These are phyloP conservation scores for Leptarthrus brevirostris DNA, from an alignment of 2,888 invertebrate genomes.

Conservation along the genomic window DNA sequence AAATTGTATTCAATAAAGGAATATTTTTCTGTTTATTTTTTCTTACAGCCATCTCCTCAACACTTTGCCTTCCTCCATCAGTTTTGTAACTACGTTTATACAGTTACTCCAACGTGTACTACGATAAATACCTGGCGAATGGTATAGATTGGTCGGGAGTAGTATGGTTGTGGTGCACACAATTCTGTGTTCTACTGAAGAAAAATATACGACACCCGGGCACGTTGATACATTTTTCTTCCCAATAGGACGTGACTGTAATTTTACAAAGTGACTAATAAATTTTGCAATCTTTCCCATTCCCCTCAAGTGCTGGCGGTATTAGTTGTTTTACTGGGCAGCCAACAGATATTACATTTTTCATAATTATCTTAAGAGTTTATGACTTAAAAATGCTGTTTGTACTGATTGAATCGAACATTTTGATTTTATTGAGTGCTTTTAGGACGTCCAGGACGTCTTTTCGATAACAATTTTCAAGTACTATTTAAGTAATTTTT, in stretches of 20 bases:
- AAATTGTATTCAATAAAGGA: conserved; percentile 25
- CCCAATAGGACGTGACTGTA: conserved; percentile 45
- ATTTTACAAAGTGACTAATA: conserved; percentile 43
- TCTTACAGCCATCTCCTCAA: background rate
- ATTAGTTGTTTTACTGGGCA: conserved; percentile 10
- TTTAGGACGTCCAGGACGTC: no score
- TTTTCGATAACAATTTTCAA: no score
- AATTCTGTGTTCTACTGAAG: background rate
- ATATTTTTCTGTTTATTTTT: background rate
- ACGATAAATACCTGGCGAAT: no score
- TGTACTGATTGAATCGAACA: no score
- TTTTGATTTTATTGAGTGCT: no score
- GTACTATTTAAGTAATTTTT: no score
- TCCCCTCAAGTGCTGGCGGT: conserved; percentile 9
- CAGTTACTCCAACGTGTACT: no score
- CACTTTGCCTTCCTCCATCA: background rate
- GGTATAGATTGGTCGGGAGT: background rate
- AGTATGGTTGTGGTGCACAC: background rate
- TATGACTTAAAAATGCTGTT: no score
- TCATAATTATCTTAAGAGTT: conserved; percentile 8
- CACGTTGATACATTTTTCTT: conserved; percentile 45
- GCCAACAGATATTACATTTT: background rate
- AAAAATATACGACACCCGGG: background rate
- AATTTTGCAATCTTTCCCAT: conserved; percentile 44
- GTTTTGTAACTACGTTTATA: background rate